Evolutionary conservation across 2,113 vertebrate genomes (phyloP), one percentile per base, ranked within the genome.

Genomic region (Microtus pennsylvanicus): DNA sequence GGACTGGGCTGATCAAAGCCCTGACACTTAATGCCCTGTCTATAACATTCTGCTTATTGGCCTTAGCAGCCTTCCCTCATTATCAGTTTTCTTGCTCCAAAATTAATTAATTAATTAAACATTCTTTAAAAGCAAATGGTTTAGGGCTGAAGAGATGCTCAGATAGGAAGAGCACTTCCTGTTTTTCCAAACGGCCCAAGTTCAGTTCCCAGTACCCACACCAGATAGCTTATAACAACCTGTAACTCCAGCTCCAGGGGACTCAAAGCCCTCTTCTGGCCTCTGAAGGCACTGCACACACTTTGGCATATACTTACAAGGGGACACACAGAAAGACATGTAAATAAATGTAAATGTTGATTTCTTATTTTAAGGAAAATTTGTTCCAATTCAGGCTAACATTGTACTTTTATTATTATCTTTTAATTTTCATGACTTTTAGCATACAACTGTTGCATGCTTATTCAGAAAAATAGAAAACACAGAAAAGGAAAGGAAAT

Each of bases 301-400:
- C 14, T 52, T 35, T 19, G 45, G 47, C 30, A 80, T 33, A 80
- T 8, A 78, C 33, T 24, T 81, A 13, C 50, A 55, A n/a, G 50
- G 5, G 17, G 33, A n/a, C 50, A 55, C 50, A 55, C 47, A 80
- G 30, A 35, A 10, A 80, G 50, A 55, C 6, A 52, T 8, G 21
- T 55, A 90, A 77, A 61, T 74, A 58, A 61, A 55, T n/a, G n/a
- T 21, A 35, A 80, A 58, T 42, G 33, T 8, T 45, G 33, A n/a
- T 61, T 77, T 82, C 78, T 95, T 74, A 30, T 87, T 96, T 85
- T 76, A 92, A 88, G 35, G 28, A 85, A 93, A 92, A 42, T 28
- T 16, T 89, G 77, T 70, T 87, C 42, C 76, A 63, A 75, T 75
- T 85, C 45, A 76, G 21, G 88, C 47, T 61, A 63, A 63, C 6